Evolutionary conservation across 1,140 invertebrate genomes (phyloP), one percentile per base, ranked within the genome.

Genomic region (Geopemphigus sp.): DNA sequence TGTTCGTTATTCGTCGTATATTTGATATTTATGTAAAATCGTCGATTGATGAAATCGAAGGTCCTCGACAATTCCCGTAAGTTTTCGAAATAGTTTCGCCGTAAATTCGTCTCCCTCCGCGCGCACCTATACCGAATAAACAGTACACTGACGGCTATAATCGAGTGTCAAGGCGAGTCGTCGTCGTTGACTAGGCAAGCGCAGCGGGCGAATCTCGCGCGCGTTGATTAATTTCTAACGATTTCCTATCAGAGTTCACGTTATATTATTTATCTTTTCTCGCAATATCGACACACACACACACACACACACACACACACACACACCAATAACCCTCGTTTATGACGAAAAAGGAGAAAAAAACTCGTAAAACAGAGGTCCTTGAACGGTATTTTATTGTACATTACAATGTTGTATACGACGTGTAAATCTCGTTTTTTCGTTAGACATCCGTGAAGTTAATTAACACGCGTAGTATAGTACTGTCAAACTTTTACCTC

Each of bases 311-410:
- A 57, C 56, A 4, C 56, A 10, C 24, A 24, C n/a, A n/a, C n/a
- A n/a, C n/a, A n/a, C n/a, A n/a, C n/a, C n/a, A n/a, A n/a, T n/a
- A n/a, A n/a, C n/a, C 26, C 57, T 24, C 57, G 26, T n/a, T 59
- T 26, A 24, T 54, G 53, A 26, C 12, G 22, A 14, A 59, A n/a
- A 59, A 26, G 15, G 10, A 57, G n/a, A 54, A 17, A 19, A 17
- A 54, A 17, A 59, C n/a, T 15, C 5, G 22, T 24, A 59, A 59
- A 5, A 24, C 22, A 5, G n/a, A 39, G 45, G 54, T 74, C 53
- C 70, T 74, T 74, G 70, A 56, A 57, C 12, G 19, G 26, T 74
- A 74, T 53, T 53, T 74, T 39, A 57, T 19, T 22, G 39, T 15
- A 29, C 47, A n/a, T n/a, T n/a, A n/a, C n/a, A n/a, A n/a, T n/a